These are phyloP conservation scores for Aporophyla lueneburgensis DNA, from an alignment of 2,888 invertebrate genomes.

Conservation along the genomic window DNA sequence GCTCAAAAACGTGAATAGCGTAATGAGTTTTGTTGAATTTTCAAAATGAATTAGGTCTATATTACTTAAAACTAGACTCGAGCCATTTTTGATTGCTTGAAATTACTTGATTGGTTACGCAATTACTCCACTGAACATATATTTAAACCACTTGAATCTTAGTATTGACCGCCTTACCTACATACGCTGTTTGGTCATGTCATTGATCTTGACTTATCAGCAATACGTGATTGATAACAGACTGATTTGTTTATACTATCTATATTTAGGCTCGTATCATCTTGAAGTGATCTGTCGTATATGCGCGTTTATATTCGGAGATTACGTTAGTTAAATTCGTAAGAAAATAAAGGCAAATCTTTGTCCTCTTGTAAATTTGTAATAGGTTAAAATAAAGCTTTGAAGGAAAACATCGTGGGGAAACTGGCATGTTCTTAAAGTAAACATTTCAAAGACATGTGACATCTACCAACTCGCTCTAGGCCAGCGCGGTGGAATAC, in stretches of 20 bases:
- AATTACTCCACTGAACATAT: not conserved
- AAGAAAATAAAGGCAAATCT: not conserved
- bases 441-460: not conserved
- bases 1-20: too few relatives aligned
- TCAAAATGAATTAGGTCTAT: too few relatives aligned
- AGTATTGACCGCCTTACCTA: conserved; percentile 46
- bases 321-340: not conserved
- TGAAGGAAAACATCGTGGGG: not conserved
- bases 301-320: not conserved
- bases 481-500: not conserved
- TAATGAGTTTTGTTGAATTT: too few relatives aligned
- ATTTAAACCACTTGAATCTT: not conserved
- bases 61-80: too few relatives aligned
- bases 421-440: not conserved
- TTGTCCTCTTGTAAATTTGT: not conserved
- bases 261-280: conserved; percentile 20
- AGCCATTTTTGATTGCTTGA: too few relatives aligned
- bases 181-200: conserved; percentile 46
- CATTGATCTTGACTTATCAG: conserved; percentile 73
- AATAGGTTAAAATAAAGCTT: not conserved
- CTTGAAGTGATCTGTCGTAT: conserved; percentile 12
- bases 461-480: not conserved
- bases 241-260: conserved; percentile 14
- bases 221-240: conserved; percentile 77
- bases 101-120: too few relatives aligned